Conservation (phyloP, 2,113 vertebrate species). For the Damaliscus lunatus region DNA sequence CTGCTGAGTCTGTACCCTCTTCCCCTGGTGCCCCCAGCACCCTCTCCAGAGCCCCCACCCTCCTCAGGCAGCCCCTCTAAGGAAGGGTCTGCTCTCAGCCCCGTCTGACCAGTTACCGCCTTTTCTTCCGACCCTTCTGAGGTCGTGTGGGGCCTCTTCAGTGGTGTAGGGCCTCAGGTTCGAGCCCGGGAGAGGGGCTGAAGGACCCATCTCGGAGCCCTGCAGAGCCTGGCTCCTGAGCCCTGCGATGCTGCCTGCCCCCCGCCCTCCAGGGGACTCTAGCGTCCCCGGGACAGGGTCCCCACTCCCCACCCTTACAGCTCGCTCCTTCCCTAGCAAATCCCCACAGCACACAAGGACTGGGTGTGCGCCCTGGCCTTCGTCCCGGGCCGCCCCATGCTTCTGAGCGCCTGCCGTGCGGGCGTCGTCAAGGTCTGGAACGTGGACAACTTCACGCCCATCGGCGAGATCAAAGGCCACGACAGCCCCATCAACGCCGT, state of each 20-base stretch:
- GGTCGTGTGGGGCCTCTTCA: background rate
- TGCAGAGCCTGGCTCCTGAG: background rate
- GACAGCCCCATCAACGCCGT: slow-evolving; percentile 98
- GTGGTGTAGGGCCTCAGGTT: background rate
- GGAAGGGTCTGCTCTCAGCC: background rate
- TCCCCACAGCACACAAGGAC: slow-evolving; percentile 97
- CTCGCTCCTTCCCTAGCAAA: slow-evolving; percentile 85
- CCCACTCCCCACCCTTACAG: background rate
- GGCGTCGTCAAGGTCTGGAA: slow-evolving; percentile 98
- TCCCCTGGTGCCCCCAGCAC: no score
- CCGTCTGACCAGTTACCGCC: background rate
- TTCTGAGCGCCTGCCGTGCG: slow-evolving; percentile 93
- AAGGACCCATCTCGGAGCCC: background rate
- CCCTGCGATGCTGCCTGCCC: background rate
- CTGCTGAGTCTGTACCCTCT: no score
- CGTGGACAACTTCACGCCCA: slow-evolving; percentile 93
- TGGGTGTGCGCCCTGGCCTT: slow-evolving; percentile 97
- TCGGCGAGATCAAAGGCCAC: slow-evolving; percentile 95
- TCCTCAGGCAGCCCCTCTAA: background rate
- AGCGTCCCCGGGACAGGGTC: background rate
- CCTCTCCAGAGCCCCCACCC: background rate
- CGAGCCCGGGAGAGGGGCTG: background rate
- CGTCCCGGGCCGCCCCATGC: slow-evolving; percentile 91
- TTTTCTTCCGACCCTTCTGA: background rate
- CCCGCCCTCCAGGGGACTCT: fast-evolving